Evolutionary conservation across 2,888 invertebrate genomes (phyloP).

Genomic region (Iselma pallidipennis): DNA sequence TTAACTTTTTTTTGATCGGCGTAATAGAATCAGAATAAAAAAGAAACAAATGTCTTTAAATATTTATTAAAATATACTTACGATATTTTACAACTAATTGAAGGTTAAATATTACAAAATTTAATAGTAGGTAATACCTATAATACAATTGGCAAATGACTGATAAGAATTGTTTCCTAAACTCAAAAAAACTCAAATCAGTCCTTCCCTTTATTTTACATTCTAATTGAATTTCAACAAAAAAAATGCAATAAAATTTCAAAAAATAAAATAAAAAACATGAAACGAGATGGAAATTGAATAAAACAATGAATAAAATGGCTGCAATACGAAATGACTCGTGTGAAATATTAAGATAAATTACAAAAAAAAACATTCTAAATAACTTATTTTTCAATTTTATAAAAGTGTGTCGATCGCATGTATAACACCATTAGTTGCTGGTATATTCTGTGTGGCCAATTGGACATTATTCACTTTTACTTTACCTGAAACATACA

Average conservation of each 20-base stretch:
- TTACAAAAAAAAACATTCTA: background rate
- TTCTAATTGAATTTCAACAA: background rate
- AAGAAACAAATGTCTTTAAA: background rate
- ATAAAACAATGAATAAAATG: background rate
- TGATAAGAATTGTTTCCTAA: background rate
- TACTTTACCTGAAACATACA: constrained; percentile 69
- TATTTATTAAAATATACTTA: constrained; percentile 2
- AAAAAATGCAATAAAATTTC: background rate
- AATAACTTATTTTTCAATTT: constrained; percentile 32
- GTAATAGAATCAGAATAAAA: no score
- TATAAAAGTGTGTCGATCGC: constrained; percentile 73
- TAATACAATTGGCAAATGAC: background rate
- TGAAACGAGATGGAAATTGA: background rate
- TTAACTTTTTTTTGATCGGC: no score
- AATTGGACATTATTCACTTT: constrained; percentile 83
- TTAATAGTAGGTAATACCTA: background rate
- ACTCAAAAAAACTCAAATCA: background rate
- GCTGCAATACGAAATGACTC: background rate
- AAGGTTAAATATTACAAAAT: background rate
- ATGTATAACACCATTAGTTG: constrained; percentile 87
- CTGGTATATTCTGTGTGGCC: constrained; percentile 82
- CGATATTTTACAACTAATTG: background rate
- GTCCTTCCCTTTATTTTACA: background rate
- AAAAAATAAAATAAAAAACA: background rate
- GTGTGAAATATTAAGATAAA: constrained; percentile 10